Conservation (phyloP, 2,113 vertebrate species). For the Australoheros scitulus region DNA sequence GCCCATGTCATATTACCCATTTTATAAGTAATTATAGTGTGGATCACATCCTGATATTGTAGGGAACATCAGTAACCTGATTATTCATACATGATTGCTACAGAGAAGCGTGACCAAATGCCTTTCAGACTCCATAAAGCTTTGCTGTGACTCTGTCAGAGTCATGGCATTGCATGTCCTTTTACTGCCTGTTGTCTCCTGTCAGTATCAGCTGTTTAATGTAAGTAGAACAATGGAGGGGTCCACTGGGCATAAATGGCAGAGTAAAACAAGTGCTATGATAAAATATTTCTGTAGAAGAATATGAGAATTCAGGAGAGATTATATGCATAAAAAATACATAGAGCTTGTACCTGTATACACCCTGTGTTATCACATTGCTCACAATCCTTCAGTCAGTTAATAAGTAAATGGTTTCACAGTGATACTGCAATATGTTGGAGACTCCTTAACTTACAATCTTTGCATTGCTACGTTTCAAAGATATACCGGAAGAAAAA, state of each 20-base stretch:
- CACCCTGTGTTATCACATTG: not conserved
- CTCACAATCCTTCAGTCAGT: not conserved
- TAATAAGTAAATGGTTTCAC: not conserved
- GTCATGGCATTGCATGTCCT: too few species aligned
- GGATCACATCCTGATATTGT: not conserved
- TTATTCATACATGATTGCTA: not conserved
- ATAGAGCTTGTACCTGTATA: too few species aligned
- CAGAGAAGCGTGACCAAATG: not conserved
- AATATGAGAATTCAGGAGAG: too few species aligned
- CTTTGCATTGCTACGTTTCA: not conserved
- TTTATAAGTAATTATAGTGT: not conserved
- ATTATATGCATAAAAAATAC: too few species aligned
- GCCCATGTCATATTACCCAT: not conserved
- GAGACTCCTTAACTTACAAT: not conserved
- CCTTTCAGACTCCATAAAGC: not conserved
- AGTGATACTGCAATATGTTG: not conserved
- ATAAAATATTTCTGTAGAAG: too few species aligned
- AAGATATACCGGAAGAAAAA: not conserved
- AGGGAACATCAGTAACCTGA: not conserved
- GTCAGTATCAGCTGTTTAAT: too few species aligned
- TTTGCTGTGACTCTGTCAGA: too few species aligned
- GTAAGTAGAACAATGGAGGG: too few species aligned
- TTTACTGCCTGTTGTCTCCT: too few species aligned
- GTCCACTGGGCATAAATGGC: too few species aligned
- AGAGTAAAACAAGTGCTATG: too few species aligned